A percentile compares a stretch with the other conserved stretches of the same genome.
These are phyloP conservation scores for Tachina lurida DNA, from an alignment of 2,888 invertebrate species.

Conservation along the genomic window DNA sequence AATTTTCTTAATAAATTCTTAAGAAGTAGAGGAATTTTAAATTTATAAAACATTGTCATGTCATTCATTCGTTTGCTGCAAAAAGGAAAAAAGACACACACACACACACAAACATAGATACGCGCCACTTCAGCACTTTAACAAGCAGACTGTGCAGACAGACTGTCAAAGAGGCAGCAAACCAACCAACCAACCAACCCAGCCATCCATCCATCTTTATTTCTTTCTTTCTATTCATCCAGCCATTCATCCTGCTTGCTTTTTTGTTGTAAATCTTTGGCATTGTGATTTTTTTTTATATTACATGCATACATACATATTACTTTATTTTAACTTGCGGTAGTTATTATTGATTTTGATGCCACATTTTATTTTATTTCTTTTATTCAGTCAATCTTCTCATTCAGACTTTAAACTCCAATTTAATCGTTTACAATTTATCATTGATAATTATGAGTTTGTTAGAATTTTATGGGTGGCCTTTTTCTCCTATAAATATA, in stretches of 20 bases:
- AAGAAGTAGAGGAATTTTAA: conserved; percentile 58
- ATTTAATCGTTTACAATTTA: conserved; percentile 67
- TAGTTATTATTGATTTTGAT: conserved; percentile 47
- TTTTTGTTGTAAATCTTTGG: conserved; percentile 14
- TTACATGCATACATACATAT: not conserved
- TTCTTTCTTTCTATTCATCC: conserved; percentile 7
- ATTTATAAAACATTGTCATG: conserved; percentile 51
- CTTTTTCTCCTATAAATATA: conserved; percentile 29
- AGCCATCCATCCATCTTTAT: conserved; percentile 11
- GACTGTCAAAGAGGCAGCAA: not conserved
- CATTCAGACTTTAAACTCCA: conserved; percentile 46
- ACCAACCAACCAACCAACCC: not conserved
- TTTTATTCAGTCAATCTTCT: conserved; percentile 15
- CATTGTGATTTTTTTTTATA: conserved; percentile 3
- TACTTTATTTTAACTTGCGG: conserved; percentile 22
- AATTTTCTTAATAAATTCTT: conserved; percentile 62
- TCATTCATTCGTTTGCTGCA: conserved; percentile 46
- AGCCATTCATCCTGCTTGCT: conserved; percentile 8
- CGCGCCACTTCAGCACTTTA: not conserved
- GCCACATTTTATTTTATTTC: conserved; percentile 41
- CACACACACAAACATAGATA: not conserved
- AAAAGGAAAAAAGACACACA: not conserved
- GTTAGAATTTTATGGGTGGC: conserved; percentile 64
- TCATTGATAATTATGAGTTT: conserved; percentile 67
- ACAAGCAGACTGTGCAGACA: conserved; percentile 31